Base-by-base conservation (phyloP, 2,797 vertebrate genomes). In the Cichlasoma orientale region DNA sequence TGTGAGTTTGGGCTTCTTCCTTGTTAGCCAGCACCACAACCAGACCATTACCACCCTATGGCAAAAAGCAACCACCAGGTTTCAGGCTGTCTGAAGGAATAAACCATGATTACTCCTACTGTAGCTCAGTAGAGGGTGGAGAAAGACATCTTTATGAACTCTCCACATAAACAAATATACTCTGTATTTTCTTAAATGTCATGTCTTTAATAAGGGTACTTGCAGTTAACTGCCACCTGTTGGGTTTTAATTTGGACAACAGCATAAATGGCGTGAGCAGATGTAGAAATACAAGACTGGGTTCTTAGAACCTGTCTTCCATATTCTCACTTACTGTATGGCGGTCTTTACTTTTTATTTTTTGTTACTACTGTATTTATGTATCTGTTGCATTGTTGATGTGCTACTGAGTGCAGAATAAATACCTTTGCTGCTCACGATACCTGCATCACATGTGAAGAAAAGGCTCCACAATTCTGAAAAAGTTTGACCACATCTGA, bases 41-140 rank as follows among this genome's bases (percentile, higher is more conserved):
- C 75, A 77, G 74, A 72, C 80, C 75, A 72, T 77, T 74, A 58
- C 50, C 70, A 78, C 69, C 56, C 41, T 71, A 38, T 61, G 71
- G 27, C 50, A 76, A 79, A 41, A 36, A 53, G 57, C 57, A 50
- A 4, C 41, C 68, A 50, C 73, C 36, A 88, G 78, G 73, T 79
- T 59, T 59, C 44, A 56, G 63, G 52, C 74, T 82, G 81, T 75
- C 72, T 83, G 73, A 44, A 74, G 59, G 53, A 56, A 84, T n/a
- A 72, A 82, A 68, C 31, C 10, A 50, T 50, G 25, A 13, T 57
- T n/a, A 47, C 13, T 21, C 38, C 18, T 5, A 27, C 27, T 27
- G 27, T 27, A 57, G 19, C 18, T 70, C 55, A 74, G 50, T 19
- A 47, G 56, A 19, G 25, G 56, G 66, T 57, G 47, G 44, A 79